Conservation (phyloP, 2,113 vertebrate genomes). For the Caretta caretta region DNA sequence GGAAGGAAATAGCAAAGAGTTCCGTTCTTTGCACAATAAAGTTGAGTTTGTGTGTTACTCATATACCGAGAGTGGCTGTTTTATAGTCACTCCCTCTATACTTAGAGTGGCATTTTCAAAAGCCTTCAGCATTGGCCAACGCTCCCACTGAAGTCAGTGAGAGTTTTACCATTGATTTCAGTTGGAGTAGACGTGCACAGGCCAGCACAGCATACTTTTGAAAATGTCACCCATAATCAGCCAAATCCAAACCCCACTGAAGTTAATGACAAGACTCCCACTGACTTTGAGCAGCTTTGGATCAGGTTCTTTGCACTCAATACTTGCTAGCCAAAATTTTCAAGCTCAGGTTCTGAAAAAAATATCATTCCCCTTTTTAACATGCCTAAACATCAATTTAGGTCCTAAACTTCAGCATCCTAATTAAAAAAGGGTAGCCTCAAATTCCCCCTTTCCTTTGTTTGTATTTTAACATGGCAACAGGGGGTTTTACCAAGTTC, state of each 20-base stretch:
- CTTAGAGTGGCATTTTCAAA: neutral
- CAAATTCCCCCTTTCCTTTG: neutral
- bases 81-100: neutral
- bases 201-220: neutral
- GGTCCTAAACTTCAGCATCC: neutral
- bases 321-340: neutral
- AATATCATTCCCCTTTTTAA: neutral
- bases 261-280: neutral
- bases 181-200: neutral
- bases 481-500: fast-evolving
- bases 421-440: neutral
- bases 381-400: neutral
- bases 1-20: constrained; percentile 22
- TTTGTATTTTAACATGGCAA: neutral
- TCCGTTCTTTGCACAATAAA: constrained; percentile 15
- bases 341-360: fast-evolving
- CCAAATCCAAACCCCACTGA: neutral
- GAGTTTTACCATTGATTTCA: neutral
- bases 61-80: neutral
- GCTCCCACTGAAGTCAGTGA: neutral
- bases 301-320: neutral
- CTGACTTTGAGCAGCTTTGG: neutral
- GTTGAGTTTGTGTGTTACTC: neutral
- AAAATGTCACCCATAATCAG: neutral
- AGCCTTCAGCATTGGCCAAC: neutral